phyloP scores from a whole-genome alignment of 1,140 invertebrate species.

The Wiebesia pumilae region DNA sequence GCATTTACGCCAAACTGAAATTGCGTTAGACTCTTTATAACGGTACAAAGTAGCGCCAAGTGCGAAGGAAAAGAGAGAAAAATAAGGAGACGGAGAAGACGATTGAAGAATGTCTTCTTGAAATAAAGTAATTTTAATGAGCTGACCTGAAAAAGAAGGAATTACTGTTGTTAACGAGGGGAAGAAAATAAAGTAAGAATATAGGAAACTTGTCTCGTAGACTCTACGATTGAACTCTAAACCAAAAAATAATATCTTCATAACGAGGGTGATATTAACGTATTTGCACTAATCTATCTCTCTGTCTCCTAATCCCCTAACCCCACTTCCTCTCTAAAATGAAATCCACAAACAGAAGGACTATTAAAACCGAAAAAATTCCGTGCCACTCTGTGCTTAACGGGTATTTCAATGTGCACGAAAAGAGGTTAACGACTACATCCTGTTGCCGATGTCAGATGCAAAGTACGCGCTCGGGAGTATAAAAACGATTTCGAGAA shows the following conservation, averaged over 20 bases:
- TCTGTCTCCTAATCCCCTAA: no score
- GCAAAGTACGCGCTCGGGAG: slow-evolving; percentile 9
- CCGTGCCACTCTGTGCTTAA: not conserved
- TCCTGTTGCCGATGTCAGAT: slow-evolving; percentile 4
- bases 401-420: not conserved
- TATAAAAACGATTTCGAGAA: slow-evolving; percentile 34
- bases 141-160: slow-evolving; percentile 51
- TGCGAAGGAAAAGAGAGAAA: not conserved
- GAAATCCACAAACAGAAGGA: not conserved
- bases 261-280: not conserved
- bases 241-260: not conserved
- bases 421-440: slow-evolving; percentile 60
- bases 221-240: not conserved
- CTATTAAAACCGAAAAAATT: not conserved
- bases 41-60: slow-evolving; percentile 29
- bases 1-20: no score
- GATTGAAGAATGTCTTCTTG: slow-evolving; percentile 48
- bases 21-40: not conserved
- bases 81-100: no score
- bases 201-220: not conserved
- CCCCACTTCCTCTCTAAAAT: not conserved
- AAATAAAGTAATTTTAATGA: slow-evolving; percentile 67
- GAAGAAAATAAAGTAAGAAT: slow-evolving; percentile 43
- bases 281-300: not conserved
- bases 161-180: not conserved